These are phyloP conservation scores for Loris lydekkerianus DNA, from an alignment of 2,797 vertebrate species.

Conservation along the genomic window DNA sequence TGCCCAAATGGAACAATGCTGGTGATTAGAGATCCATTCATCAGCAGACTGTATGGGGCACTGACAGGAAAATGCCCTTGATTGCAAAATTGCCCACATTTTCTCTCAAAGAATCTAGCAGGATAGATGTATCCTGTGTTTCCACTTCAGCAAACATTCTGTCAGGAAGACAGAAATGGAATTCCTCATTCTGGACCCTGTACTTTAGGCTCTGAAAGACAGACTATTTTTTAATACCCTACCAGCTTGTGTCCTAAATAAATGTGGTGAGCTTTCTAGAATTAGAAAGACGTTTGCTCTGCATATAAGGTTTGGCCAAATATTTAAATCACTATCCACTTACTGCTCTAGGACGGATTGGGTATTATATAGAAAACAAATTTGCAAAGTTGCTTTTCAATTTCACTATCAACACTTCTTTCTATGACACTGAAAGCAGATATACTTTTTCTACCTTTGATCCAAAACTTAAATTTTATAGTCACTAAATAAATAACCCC, in stretches of 20 bases:
- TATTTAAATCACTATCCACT: background rate
- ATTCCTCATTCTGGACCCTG: slow-evolving; percentile 38
- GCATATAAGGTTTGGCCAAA: background rate
- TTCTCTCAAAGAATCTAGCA: slow-evolving; percentile 65
- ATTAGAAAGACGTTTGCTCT: slow-evolving; percentile 15
- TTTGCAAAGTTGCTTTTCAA: background rate
- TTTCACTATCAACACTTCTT: slow-evolving; percentile 26
- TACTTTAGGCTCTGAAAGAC: slow-evolving; percentile 60
- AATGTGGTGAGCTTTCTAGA: slow-evolving; percentile 39
- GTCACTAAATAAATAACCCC: background rate
- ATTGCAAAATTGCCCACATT: slow-evolving; percentile 67
- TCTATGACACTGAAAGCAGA: background rate
- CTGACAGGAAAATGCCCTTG: slow-evolving; percentile 75
- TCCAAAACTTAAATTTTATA: background rate
- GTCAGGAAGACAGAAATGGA: slow-evolving; percentile 73
- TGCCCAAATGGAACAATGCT: slow-evolving; percentile 72
- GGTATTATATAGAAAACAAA: slow-evolving; percentile 16
- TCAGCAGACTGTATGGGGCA: slow-evolving; percentile 55
- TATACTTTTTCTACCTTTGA: background rate
- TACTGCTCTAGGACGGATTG: background rate
- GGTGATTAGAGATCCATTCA: slow-evolving; percentile 74
- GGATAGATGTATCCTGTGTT: slow-evolving; percentile 45
- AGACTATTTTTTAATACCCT: slow-evolving; percentile 66
- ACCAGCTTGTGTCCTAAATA: slow-evolving; percentile 69
- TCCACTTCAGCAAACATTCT: slow-evolving; percentile 72